Conservation (phyloP, 2,888 invertebrate genomes). For the Lepas anatifera region DNA sequence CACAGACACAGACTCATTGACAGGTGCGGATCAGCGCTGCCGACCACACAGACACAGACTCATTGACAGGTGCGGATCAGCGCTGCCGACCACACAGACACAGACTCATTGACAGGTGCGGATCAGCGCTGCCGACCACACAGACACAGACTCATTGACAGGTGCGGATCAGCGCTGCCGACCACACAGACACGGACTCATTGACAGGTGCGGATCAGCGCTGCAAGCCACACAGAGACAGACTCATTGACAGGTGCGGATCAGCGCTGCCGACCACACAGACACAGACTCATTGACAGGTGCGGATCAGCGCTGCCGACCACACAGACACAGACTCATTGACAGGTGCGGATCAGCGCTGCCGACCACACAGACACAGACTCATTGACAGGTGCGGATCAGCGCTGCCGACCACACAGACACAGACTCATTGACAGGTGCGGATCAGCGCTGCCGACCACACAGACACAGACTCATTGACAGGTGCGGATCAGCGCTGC, state of each 20-base stretch:
- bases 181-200: constrained; percentile 26
- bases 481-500: neutral
- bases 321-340: neutral
- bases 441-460: constrained; percentile 56
- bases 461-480: neutral
- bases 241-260: no score
- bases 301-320: neutral
- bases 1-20: neutral
- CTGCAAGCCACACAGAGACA: neutral
- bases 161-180: no score
- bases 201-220: neutral
- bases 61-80: no score
- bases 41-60: neutral
- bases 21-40: neutral
- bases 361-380: constrained; percentile 28
- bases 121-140: neutral
- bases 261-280: constrained; percentile 49
- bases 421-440: neutral
- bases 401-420: neutral
- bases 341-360: no score
- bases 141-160: neutral
- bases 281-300: neutral
- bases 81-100: constrained; percentile 42
- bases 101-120: neutral
- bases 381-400: neutral